Percentiles rank a stretch among this genome's conserved stretches.
Evolutionary conservation across 2,888 invertebrate genomes (phyloP).

Genomic region (Leptopilina drosophilae): DNA sequence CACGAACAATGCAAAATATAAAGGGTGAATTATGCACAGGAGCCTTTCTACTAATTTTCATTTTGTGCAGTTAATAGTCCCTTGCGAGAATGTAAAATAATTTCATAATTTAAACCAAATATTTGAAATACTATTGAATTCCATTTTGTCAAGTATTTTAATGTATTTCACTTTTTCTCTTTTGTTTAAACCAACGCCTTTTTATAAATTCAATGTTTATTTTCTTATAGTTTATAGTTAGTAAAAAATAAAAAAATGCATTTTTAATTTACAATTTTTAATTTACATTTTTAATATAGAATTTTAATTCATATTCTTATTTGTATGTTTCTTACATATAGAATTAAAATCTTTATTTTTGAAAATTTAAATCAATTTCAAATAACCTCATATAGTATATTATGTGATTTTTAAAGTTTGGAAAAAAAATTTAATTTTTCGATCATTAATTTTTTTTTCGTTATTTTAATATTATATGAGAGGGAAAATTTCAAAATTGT

Average conservation of each 20-base stretch:
- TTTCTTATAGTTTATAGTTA: too few species aligned
- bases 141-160: not conserved
- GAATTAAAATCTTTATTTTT: too few species aligned
- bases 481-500: not conserved
- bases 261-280: too few species aligned
- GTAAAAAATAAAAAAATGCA: too few species aligned
- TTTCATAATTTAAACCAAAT: not conserved
- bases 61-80: not conserved
- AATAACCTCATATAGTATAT: too few species aligned
- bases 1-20: not conserved
- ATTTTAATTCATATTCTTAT: too few species aligned
- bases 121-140: not conserved
- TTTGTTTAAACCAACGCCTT: too few species aligned
- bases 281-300: too few species aligned
- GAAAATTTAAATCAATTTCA: too few species aligned
- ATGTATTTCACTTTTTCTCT: too few species aligned
- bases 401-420: not conserved
- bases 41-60: not conserved
- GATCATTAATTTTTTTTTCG: not conserved
- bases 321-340: too few species aligned
- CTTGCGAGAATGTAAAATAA: not conserved
- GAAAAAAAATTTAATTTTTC: not conserved
- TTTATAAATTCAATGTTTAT: too few species aligned
- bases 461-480: not conserved
- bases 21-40: not conserved